A percentile compares a stretch with the other conserved stretches of the same genome.
Conservation (phyloP, 2,888 invertebrate genomes). For the Epicampocera succincta region DNA sequence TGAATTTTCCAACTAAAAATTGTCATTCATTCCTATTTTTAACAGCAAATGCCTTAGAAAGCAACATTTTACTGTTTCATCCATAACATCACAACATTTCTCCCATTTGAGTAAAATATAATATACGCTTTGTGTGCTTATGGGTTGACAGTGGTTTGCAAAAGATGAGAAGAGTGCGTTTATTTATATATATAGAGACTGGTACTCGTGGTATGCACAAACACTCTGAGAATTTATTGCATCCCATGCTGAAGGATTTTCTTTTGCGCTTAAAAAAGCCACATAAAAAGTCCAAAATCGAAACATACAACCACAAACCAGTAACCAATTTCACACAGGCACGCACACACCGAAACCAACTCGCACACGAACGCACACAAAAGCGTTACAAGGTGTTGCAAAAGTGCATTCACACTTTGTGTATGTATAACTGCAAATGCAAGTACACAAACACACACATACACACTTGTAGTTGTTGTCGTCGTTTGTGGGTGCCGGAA, state of each 20-base stretch:
- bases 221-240: neutral
- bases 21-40: too few species aligned
- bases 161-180: conserved; percentile 23
- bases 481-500: conserved; percentile 29
- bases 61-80: neutral
- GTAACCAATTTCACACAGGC: neutral
- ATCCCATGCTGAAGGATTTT: neutral
- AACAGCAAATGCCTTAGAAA: neutral
- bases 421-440: conserved; percentile 46
- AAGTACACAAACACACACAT: neutral
- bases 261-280: conserved; percentile 15
- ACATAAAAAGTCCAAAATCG: conserved; percentile 18
- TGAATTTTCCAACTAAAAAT: too few species aligned
- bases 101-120: neutral
- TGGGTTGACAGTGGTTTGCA: conserved; percentile 31
- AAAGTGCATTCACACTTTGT: conserved; percentile 69
- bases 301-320: neutral
- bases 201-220: conserved; percentile 17
- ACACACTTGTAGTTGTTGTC: neutral
- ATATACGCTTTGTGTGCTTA: conserved; percentile 27
- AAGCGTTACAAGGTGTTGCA: conserved; percentile 40
- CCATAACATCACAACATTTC: too few species aligned
- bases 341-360: neutral
- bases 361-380: neutral
- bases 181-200: neutral